phyloP scores from a whole-genome alignment of 2,113 vertebrate species.

The Sturnira hondurensis region DNA sequence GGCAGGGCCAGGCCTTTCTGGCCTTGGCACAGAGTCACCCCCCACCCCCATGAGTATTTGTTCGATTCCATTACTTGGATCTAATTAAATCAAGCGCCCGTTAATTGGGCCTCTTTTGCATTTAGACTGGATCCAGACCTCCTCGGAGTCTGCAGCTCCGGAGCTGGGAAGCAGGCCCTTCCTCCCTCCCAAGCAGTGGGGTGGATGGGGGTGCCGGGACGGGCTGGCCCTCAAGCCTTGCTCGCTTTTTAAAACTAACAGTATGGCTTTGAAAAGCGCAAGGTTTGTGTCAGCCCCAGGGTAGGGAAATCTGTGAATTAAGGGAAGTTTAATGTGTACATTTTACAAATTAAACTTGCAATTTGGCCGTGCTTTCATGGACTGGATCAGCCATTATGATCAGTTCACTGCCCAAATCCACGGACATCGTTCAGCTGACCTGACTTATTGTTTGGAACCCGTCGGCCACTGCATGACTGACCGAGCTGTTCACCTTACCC shows the following conservation, averaged over 20 bases:
- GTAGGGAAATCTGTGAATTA: not conserved
- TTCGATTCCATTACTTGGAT: not conserved
- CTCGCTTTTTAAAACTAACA: too few species aligned
- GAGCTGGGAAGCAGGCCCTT: not conserved
- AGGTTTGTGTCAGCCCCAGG: too few species aligned
- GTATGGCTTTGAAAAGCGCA: too few species aligned
- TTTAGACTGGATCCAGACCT: not conserved
- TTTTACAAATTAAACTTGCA: conserved; percentile 22
- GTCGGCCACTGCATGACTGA: not conserved
- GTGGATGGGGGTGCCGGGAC: not conserved
- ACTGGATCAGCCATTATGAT: not conserved
- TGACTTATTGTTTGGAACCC: not conserved
- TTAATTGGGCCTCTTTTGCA: not conserved
- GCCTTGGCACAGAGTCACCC: not conserved
- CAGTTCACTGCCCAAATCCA: not conserved
- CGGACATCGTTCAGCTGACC: not conserved
- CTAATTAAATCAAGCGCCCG: not conserved
- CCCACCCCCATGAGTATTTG: not conserved
- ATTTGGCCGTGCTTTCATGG: not conserved
- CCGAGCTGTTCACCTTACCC: not conserved
- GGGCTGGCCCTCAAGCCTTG: not conserved
- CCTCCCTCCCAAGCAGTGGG: not conserved
- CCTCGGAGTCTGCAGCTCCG: not conserved
- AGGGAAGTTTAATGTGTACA: not conserved
- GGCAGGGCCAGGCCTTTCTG: not conserved